Evolutionary conservation across 2,888 invertebrate genomes (phyloP).

Genomic region (Stictocephala bisonia): DNA sequence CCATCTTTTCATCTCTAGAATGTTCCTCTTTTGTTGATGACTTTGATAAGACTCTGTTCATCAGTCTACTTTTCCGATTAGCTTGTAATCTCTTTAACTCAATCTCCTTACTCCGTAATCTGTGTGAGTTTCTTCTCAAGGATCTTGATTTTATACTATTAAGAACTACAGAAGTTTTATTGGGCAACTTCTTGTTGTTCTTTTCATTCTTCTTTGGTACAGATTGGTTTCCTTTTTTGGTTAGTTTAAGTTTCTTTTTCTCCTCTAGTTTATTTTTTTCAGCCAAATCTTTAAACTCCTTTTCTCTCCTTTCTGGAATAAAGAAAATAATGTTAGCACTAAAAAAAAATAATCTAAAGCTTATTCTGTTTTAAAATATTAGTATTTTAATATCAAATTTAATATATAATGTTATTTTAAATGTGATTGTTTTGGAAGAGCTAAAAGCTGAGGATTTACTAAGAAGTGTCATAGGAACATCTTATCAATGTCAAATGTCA

Average conservation of each 20-base stretch:
- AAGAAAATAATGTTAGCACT: no score
- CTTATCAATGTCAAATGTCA: no score
- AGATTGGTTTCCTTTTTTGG: constrained; percentile 34
- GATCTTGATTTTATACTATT: constrained; percentile 36
- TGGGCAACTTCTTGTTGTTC: constrained; percentile 20
- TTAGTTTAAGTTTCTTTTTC: neutral
- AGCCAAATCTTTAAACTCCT: constrained; percentile 4
- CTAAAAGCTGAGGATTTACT: no score
- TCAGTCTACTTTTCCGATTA: constrained; percentile 5
- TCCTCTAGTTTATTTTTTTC: neutral
- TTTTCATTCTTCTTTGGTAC: constrained; percentile 55
- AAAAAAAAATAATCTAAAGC: no score
- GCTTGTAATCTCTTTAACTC: constrained; percentile 32
- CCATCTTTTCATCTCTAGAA: constrained; percentile 4
- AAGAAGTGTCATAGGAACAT: no score
- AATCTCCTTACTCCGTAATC: constrained; percentile 29
- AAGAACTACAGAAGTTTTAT: neutral
- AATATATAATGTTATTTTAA: no score
- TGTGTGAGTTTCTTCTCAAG: constrained; percentile 48
- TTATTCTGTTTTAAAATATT: no score
- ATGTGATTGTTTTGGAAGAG: no score
- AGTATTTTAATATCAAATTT: no score
- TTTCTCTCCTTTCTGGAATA: no score
- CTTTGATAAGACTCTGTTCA: neutral
- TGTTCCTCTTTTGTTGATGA: constrained; percentile 6